These are phyloP conservation scores for Napeogenes sylphis DNA, from an alignment of 2,888 invertebrate species.

Conservation along the genomic window DNA sequence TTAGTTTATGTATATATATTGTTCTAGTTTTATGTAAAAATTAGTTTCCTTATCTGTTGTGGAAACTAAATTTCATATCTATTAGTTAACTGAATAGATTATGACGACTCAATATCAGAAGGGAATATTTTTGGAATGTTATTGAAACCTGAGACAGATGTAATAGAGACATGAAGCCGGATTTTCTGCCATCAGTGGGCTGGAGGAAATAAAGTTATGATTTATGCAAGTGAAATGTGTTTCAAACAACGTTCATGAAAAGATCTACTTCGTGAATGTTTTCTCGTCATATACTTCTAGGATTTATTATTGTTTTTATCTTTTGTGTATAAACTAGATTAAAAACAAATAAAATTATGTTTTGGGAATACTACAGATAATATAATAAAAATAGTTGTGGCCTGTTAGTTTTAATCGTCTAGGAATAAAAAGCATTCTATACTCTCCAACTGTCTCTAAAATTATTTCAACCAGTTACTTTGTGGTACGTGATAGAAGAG, in stretches of 20 bases:
- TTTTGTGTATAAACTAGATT: no score
- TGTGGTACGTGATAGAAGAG: no score
- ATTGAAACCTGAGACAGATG: conserved; percentile 24
- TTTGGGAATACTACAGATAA: no score
- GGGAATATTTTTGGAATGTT: conserved; percentile 1
- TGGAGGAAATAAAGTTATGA: conserved; percentile 60
- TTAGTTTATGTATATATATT: background rate
- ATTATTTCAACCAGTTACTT: no score
- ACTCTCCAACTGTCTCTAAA: no score
- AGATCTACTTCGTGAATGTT: conserved; percentile 34
- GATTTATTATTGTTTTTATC: background rate
- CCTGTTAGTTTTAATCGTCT: no score
- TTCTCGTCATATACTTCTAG: background rate
- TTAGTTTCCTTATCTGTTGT: background rate
- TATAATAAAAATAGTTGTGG: no score
- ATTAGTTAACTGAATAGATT: background rate
- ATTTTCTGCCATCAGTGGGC: conserved; percentile 39
- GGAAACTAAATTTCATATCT: background rate
- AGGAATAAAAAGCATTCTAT: no score
- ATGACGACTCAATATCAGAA: background rate
- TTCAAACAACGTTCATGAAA: conserved; percentile 44
- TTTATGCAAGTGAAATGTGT: conserved; percentile 61
- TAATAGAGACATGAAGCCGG: conserved; percentile 32
- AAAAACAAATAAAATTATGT: no score
- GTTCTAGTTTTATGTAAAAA: background rate